These are phyloP conservation scores for Eurois occulta DNA, from an alignment of 2,888 invertebrate genomes.

Conservation along the genomic window DNA sequence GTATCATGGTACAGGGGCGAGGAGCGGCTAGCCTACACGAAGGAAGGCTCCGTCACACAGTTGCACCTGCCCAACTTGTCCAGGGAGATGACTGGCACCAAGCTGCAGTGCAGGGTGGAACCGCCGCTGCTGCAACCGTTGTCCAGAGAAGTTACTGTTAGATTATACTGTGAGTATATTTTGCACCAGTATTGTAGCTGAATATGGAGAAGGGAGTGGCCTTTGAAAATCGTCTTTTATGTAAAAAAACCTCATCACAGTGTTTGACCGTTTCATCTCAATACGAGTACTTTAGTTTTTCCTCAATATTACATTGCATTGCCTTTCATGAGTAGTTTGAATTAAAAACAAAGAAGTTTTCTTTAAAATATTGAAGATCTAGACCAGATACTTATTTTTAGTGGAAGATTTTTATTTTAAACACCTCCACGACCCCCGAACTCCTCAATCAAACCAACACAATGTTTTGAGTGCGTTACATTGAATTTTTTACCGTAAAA, in stretches of 20 bases:
- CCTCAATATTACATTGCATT: neutral
- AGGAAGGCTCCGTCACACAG: slow-evolving; percentile 94
- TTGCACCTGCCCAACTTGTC: slow-evolving; percentile 93
- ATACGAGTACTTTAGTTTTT: neutral
- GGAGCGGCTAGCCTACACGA: slow-evolving; percentile 93
- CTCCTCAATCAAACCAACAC: too few relatives aligned
- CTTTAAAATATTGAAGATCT: neutral
- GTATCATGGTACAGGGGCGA: slow-evolving; percentile 96
- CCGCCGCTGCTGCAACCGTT: slow-evolving; percentile 93
- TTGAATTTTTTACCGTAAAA: too few relatives aligned
- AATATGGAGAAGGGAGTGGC: neutral
- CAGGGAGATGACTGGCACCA: slow-evolving; percentile 93
- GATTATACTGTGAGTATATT: slow-evolving; percentile 91
- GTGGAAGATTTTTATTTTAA: too few relatives aligned
- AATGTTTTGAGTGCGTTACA: too few relatives aligned
- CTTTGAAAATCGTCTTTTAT: neutral
- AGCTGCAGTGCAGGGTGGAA: slow-evolving; percentile 94
- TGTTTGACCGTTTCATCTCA: neutral
- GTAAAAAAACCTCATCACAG: rapidly evolving
- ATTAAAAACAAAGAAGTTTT: neutral
- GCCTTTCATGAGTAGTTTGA: neutral
- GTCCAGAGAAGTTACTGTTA: slow-evolving; percentile 93
- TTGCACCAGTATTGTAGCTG: neutral
- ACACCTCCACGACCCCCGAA: too few relatives aligned
- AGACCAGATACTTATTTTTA: neutral